Evolutionary conservation across 2,797 vertebrate species (phyloP).

Genomic region (Enteromius mattozi): DNA sequence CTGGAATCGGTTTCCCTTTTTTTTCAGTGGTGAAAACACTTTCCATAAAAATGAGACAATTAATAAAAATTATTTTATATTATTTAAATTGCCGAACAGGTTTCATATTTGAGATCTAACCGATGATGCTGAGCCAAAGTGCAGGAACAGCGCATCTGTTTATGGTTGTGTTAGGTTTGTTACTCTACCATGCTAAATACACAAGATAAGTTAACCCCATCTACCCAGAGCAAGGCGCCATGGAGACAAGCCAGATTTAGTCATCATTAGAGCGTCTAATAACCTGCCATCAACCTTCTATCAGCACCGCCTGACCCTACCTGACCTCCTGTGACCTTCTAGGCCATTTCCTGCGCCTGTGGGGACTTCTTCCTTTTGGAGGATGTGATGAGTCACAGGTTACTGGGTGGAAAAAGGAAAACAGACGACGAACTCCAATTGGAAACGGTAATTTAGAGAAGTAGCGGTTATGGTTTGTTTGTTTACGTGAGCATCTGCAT

Average conservation of each 20-base stretch:
- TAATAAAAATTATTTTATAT: not conserved
- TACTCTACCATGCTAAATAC: conserved; percentile 17
- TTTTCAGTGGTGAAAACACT: not conserved
- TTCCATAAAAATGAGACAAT: not conserved
- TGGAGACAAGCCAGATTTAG: conserved; percentile 49
- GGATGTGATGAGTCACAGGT: conserved; percentile 58
- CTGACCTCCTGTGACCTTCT: conserved; percentile 48
- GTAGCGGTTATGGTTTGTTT: not conserved
- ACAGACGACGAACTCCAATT: not conserved
- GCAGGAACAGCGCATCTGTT: not conserved
- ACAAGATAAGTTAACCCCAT: conserved; percentile 1
- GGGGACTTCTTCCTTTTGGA: conserved; percentile 51
- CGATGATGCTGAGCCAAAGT: not conserved
- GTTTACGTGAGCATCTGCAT: not conserved
- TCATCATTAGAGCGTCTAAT: conserved; percentile 55
- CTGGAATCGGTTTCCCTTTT: too few species aligned
- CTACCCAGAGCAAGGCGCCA: conserved; percentile 7
- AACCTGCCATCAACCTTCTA: conserved; percentile 57
- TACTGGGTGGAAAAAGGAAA: conserved; percentile 43
- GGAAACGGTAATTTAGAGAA: not conserved
- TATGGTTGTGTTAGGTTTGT: not conserved
- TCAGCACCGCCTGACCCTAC: conserved; percentile 51
- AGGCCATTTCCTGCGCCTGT: conserved; percentile 60
- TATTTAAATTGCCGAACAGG: not conserved
- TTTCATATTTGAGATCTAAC: not conserved